phyloP scores from a whole-genome alignment of 2,113 vertebrate genomes.

The Crypturellus undulatus region DNA sequence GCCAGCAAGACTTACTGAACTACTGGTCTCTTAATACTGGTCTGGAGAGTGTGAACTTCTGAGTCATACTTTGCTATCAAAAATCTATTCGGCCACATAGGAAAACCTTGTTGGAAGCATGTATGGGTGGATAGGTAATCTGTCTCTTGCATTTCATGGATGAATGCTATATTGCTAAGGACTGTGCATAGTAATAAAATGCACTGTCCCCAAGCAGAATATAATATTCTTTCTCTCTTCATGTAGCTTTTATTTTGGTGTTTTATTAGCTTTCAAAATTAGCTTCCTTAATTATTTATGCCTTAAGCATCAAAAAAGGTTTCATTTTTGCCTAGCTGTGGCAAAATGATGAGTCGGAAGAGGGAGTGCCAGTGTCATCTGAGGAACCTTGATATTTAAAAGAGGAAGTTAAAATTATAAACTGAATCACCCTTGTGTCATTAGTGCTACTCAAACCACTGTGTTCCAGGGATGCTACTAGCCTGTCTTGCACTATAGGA shows the following conservation, averaged over 20 bases:
- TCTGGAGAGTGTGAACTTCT: not conserved
- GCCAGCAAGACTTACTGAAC: not conserved
- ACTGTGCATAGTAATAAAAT: not conserved
- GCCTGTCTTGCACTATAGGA: not conserved
- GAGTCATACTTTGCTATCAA: not conserved
- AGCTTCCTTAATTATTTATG: constrained; percentile 32
- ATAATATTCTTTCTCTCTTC: not conserved
- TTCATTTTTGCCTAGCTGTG: constrained; percentile 19
- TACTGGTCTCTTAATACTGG: not conserved
- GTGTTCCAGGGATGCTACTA: not conserved
- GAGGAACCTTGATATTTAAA: constrained; percentile 21
- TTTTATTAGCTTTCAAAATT: constrained; percentile 27
- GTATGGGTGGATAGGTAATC: not conserved
- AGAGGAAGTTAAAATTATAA: not conserved
- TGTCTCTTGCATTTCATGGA: not conserved
- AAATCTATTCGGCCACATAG: not conserved
- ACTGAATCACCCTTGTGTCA: not conserved
- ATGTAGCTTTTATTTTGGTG: not conserved
- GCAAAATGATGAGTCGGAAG: constrained; percentile 53
- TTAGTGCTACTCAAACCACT: not conserved
- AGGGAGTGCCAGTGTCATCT: constrained; percentile 1
- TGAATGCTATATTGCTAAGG: not conserved
- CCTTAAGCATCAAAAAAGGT: not conserved
- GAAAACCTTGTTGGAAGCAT: not conserved
- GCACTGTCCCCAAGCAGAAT: not conserved